phyloP scores from a whole-genome alignment of 2,797 vertebrate species.

The Aplochiton taeniatus region DNA sequence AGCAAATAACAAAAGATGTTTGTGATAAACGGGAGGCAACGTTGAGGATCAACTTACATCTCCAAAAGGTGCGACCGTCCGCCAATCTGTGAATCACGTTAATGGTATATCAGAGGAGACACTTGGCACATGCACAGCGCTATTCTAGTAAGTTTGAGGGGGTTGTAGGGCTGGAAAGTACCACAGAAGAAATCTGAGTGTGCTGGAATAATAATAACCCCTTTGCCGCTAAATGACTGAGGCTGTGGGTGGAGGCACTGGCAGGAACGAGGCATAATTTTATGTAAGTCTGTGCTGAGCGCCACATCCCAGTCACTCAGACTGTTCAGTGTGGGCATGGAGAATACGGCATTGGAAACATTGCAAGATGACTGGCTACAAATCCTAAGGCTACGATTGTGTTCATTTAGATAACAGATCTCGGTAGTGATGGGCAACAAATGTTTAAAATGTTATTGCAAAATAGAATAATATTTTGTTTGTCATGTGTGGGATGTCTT shows the following conservation, averaged over 20 bases:
- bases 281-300: conserved; percentile 20
- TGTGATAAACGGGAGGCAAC: conserved; percentile 37
- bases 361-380: not conserved
- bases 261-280: conserved; percentile 33
- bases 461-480: no score
- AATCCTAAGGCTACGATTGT: not conserved
- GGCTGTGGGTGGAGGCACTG: conserved; percentile 12
- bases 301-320: conserved; percentile 16
- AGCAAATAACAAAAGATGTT: conserved; percentile 63
- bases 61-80: conserved; percentile 38
- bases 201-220: conserved; percentile 34
- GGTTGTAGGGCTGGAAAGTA: conserved; percentile 5
- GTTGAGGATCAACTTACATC: conserved; percentile 27
- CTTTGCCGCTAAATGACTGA: conserved; percentile 31
- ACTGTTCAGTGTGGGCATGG: conserved; percentile 20
- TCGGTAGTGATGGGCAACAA: not conserved
- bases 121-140: conserved; percentile 26
- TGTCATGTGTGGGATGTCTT: no score
- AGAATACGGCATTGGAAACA: conserved; percentile 11
- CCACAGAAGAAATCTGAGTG: conserved; percentile 4
- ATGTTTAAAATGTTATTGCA: no score
- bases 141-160: conserved; percentile 8
- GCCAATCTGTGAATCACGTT: conserved; percentile 41
- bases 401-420: conserved; percentile 39
- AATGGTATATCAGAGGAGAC: conserved; percentile 25